Evolutionary conservation across 2,888 invertebrate species (phyloP).

Genomic region (Choristoneura rosaceana): DNA sequence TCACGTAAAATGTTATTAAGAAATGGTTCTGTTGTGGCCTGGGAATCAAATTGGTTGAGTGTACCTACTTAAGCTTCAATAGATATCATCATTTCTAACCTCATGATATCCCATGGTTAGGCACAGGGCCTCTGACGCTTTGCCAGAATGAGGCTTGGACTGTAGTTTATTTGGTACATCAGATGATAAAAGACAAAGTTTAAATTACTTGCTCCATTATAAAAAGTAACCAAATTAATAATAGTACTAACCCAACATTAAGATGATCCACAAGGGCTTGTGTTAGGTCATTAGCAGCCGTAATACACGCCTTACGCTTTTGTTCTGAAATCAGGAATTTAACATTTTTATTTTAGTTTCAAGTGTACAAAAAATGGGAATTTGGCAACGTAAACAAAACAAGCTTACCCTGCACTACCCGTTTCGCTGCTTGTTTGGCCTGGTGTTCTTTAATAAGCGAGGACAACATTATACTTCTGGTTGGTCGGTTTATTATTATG

Average conservation of each 20-base stretch:
- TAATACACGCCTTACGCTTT: conserved; percentile 96
- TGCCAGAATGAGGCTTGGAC: no score
- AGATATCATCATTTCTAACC: no score
- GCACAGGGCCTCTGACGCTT: no score
- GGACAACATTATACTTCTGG: conserved; percentile 88
- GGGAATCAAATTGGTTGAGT: background rate
- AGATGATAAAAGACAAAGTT: no score
- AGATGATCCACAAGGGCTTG: conserved; percentile 98
- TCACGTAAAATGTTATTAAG: no score
- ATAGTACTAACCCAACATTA: conserved; percentile 94
- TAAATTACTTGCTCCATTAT: no score
- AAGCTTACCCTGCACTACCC: conserved; percentile 91
- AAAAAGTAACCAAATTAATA: background rate
- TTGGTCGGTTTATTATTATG: background rate
- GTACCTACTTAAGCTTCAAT: background rate
- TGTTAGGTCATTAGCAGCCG: conserved; percentile 96
- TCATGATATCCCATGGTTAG: no score
- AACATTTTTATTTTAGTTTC: background rate
- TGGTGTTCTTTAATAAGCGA: conserved; percentile 95
- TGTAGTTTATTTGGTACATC: no score
- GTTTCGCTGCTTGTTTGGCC: conserved; percentile 90
- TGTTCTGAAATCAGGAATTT: conserved; percentile 88
- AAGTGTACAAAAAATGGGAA: background rate
- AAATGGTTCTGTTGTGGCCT: no score
- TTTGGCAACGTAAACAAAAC: background rate